Conservation (phyloP, 1,140 invertebrate species). For the Lepidurus arcticus region DNA sequence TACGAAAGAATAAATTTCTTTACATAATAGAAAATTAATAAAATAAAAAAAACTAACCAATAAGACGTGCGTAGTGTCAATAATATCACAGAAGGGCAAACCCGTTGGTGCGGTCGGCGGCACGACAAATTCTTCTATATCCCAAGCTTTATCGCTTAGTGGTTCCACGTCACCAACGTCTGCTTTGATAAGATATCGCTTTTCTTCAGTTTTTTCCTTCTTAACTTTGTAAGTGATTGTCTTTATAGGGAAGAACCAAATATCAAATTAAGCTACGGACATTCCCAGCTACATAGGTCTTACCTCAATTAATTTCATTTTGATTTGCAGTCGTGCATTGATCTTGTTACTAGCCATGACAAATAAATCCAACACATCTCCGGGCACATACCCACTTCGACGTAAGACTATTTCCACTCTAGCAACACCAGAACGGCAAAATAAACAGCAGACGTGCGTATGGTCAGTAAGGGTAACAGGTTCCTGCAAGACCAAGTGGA, state of each 20-base stretch:
- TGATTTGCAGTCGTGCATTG: not conserved
- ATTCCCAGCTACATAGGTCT: not conserved
- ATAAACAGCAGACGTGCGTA: conserved; percentile 52
- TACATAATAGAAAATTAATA: not conserved
- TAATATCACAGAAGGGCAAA: conserved; percentile 29
- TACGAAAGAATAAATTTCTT: not conserved
- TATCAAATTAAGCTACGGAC: not conserved
- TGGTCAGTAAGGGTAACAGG: conserved; percentile 49
- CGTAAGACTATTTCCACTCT: conserved; percentile 41
- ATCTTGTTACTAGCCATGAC: conserved; percentile 27
- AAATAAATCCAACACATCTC: conserved; percentile 40
- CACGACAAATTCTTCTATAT: conserved; percentile 20
- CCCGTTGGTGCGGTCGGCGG: conserved; percentile 30
- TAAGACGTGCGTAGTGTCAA: conserved; percentile 23
- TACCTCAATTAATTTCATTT: conserved; percentile 31
- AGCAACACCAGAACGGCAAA: conserved; percentile 50
- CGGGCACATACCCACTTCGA: conserved; percentile 37
- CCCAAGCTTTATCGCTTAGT: conserved; percentile 14
- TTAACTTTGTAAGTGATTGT: conserved; percentile 30
- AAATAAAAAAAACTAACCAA: not conserved
- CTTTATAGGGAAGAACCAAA: not conserved
- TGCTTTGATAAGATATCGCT: conserved; percentile 20
- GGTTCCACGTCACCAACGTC: not conserved
- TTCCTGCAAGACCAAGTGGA: conserved; percentile 40
- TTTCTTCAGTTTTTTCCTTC: conserved; percentile 19